Evolutionary conservation across 2,797 vertebrate genomes (phyloP), one percentile per base, ranked within the genome.

Genomic region (Sparidentex hasta): DNA sequence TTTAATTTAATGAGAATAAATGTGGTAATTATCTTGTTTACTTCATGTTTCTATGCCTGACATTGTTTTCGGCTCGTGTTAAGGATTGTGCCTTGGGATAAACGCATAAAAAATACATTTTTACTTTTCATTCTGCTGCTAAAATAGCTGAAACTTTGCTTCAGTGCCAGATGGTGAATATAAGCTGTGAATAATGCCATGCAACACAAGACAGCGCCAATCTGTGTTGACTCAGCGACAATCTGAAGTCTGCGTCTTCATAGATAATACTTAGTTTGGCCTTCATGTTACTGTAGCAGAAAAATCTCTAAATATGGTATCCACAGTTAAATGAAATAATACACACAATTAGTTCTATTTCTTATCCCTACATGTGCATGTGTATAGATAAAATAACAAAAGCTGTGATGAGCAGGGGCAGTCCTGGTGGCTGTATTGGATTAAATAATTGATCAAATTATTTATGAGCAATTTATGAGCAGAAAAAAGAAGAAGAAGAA

Each of bases 211-310:
- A 88, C 64, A 58, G 76, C 12, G 61, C 67, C 78, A 86, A 81
- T 84, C 76, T 86, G 81, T 82, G 86, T 88, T 92, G 87, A 91
- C 80, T 88, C 88, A 91, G 83, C 29, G 52, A 82, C 71, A 88
- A 88, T 78, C 72, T 76, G 41, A 80, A 89, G 74, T 85, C 84
- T 88, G 80, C 8, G 43, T 63, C 73, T 82, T 76, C 63, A 88
- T 44, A 85, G 80, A 90, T 88, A 82, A 81, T 78, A 65, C 62
- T 71, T 66, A 78, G 58, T 76, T 65, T 72, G 75, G 69, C 81
- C 78, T 64, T 77, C 21, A n/a, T 76, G 67, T 70, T 69, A 67
- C 65, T 55, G 57, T 17, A 74, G 51, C 16, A 1, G 27, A 23
- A 84, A 79, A 76, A 13, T 58, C 23, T 77, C 25, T 44, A 46